phyloP scores from a whole-genome alignment of 2,797 vertebrate species.

The Amphiprion clarkii region DNA sequence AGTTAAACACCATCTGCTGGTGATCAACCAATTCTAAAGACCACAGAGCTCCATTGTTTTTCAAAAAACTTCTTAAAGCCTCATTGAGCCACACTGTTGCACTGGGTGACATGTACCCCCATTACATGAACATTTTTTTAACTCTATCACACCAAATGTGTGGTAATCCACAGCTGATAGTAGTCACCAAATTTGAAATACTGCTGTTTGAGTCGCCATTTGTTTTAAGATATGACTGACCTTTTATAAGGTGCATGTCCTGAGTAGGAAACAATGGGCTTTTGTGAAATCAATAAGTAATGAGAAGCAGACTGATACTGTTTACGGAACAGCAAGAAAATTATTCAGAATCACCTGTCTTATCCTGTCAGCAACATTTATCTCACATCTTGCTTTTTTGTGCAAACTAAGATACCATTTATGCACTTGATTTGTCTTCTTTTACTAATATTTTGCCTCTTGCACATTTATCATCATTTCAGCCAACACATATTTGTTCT shows the following conservation, averaged over 20 bases:
- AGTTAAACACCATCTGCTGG: too few relatives aligned
- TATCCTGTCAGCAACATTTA: conserved; percentile 19
- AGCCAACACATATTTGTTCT: background rate
- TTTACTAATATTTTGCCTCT: conserved; percentile 14
- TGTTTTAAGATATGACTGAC: background rate
- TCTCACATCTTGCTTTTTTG: conserved; percentile 11
- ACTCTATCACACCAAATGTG: background rate
- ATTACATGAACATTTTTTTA: background rate
- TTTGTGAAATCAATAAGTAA: background rate
- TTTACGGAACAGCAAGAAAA: background rate
- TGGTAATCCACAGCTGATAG: background rate
- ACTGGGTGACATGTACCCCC: background rate
- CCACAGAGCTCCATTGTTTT: background rate
- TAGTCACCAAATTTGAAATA: background rate
- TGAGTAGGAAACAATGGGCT: background rate
- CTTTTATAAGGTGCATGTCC: background rate
- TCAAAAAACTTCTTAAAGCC: background rate
- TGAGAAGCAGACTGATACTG: background rate
- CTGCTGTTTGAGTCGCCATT: background rate
- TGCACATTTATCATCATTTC: conserved; percentile 10
- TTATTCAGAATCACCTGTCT: background rate
- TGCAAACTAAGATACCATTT: conserved; percentile 4
- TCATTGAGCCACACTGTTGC: background rate
- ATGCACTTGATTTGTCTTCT: conserved; percentile 15
- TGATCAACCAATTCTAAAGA: too few relatives aligned